Conservation (phyloP, 1,140 invertebrate species). For the Rhopalosiphum padi region DNA sequence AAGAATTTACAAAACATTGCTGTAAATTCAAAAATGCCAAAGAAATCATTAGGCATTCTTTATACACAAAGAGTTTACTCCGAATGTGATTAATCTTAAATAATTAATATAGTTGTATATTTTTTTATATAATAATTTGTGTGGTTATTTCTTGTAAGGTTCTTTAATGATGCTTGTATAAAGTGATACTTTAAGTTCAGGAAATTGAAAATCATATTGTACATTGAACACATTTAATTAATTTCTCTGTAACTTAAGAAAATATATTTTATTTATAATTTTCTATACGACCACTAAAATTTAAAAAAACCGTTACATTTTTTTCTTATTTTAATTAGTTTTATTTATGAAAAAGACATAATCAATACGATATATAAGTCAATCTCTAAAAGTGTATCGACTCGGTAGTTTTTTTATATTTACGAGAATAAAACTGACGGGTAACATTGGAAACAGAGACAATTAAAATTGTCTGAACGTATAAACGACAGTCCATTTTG, state of each 20-base stretch:
- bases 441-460: background rate
- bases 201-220: background rate
- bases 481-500: background rate
- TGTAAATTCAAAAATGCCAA: background rate
- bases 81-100: background rate
- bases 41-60: background rate
- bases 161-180: background rate
- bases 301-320: background rate
- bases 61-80: background rate
- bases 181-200: background rate
- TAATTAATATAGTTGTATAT: background rate
- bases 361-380: background rate
- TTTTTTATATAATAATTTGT: background rate
- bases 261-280: background rate
- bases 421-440: background rate
- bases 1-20: background rate
- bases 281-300: background rate
- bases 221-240: background rate
- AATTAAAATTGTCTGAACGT: background rate
- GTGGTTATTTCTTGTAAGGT: background rate
- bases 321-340: background rate
- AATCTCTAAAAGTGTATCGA: background rate
- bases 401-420: background rate
- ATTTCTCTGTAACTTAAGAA: background rate
- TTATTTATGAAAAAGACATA: background rate